Evolutionary conservation across 2,113 vertebrate genomes (phyloP).

Genomic region (Cygnus buccinator): DNA sequence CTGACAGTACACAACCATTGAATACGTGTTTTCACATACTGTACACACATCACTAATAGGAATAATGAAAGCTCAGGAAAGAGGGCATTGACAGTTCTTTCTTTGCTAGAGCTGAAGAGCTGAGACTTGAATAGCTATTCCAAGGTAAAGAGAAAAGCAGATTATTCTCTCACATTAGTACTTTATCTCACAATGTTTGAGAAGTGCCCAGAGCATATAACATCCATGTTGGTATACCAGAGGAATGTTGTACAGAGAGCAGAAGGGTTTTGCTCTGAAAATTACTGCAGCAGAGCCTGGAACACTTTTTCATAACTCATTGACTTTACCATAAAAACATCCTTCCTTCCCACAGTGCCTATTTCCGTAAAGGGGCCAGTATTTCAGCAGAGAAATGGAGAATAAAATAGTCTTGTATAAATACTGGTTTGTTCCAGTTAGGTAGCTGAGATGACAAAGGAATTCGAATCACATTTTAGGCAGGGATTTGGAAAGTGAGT

Average conservation of each 20-base stretch:
- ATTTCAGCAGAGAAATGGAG: not conserved
- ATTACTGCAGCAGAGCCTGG: not conserved
- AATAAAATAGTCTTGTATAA: not conserved
- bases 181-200: not conserved
- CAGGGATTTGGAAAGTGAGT: not conserved
- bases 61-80: not conserved
- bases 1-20: not conserved
- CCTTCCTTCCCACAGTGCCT: not conserved
- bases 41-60: not conserved
- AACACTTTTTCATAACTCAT: not conserved
- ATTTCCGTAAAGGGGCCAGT: not conserved
- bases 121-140: not conserved
- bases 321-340: not conserved
- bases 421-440: not conserved
- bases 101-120: not conserved
- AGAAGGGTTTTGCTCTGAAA: not conserved
- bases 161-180: not conserved
- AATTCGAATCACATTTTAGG: not conserved
- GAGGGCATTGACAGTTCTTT: not conserved
- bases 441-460: not conserved
- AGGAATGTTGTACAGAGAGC: not conserved
- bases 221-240: not conserved
- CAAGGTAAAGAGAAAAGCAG: not conserved
- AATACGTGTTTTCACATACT: not conserved
- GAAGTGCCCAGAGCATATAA: not conserved